phyloP scores from a whole-genome alignment of 2,888 invertebrate species.

The Tetranychus piercei region DNA sequence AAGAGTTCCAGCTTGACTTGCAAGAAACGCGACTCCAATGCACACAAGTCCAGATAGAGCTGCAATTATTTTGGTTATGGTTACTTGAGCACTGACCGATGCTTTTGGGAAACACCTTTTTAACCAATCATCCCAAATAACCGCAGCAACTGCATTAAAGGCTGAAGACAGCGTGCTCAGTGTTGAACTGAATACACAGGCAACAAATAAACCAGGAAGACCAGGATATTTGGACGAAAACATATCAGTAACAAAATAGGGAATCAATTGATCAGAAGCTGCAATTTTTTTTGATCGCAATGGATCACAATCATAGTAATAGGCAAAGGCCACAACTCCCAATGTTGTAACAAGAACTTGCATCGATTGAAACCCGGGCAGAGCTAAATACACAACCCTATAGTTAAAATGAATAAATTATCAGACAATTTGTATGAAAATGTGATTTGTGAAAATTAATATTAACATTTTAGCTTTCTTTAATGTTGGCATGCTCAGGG shows the following conservation, averaged over 20 bases:
- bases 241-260: conserved; percentile 35
- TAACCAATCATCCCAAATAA: conserved; percentile 67
- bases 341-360: conserved; percentile 52
- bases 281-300: conserved; percentile 42
- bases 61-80: conserved; percentile 18
- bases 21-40: conserved; percentile 19
- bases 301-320: conserved; percentile 66
- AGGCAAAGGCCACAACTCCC: conserved; percentile 66
- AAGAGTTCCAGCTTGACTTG: conserved; percentile 16
- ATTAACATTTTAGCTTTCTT: conserved; percentile 10
- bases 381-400: conserved; percentile 13
- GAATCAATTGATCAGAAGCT: conserved; percentile 48
- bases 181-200: conserved; percentile 75
- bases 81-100: not conserved
- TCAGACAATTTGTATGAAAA: not conserved
- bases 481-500: conserved; percentile 6
- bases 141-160: conserved; percentile 61
- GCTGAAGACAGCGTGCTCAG: conserved; percentile 41
- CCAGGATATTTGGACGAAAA: conserved; percentile 53
- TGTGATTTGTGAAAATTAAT: not conserved
- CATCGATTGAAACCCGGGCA: conserved; percentile 31
- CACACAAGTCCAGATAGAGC: conserved; percentile 17
- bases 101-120: conserved; percentile 4
- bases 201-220: conserved; percentile 70
- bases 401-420: not conserved